Evolutionary conservation across 2,113 vertebrate genomes (phyloP).

Genomic region (Amphilophus citrinellus): DNA sequence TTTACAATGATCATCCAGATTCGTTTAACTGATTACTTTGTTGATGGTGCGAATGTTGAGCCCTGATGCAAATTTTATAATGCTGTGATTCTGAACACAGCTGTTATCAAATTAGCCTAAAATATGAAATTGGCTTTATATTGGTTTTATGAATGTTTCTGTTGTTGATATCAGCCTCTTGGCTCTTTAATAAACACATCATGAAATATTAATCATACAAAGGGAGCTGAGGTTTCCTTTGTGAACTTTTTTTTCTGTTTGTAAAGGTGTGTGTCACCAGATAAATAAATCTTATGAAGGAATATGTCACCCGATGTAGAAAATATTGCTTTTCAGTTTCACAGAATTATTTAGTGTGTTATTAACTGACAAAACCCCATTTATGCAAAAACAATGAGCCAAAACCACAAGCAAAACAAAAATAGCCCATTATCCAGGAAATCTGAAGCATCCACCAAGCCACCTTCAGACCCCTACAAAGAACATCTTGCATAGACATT

Average conservation of each 20-base stretch:
- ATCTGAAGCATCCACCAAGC: not conserved
- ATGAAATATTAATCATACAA: conserved; percentile 44
- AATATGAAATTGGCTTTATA: conserved; percentile 31
- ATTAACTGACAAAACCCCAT: not conserved
- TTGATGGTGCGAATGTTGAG: conserved; percentile 18
- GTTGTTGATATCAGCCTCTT: conserved; percentile 4
- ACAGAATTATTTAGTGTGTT: not conserved
- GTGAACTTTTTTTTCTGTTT: not conserved
- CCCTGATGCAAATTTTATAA: not conserved
- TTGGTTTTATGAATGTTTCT: conserved; percentile 37
- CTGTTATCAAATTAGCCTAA: conserved; percentile 16
- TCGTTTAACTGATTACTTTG: not conserved
- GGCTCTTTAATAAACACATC: conserved; percentile 37
- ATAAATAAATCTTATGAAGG: not conserved
- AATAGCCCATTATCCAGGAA: not conserved
- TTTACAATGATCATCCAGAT: not conserved
- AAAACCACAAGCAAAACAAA: not conserved
- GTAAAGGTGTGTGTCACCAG: not conserved
- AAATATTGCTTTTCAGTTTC: not conserved
- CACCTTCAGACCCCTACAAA: not conserved
- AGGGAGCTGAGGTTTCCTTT: not conserved
- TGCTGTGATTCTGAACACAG: not conserved
- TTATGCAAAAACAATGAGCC: not conserved
- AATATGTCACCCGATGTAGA: not conserved
- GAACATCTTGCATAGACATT: not conserved